Base-by-base conservation (phyloP, 2,113 vertebrate species). In the Henicopernis longicauda region DNA sequence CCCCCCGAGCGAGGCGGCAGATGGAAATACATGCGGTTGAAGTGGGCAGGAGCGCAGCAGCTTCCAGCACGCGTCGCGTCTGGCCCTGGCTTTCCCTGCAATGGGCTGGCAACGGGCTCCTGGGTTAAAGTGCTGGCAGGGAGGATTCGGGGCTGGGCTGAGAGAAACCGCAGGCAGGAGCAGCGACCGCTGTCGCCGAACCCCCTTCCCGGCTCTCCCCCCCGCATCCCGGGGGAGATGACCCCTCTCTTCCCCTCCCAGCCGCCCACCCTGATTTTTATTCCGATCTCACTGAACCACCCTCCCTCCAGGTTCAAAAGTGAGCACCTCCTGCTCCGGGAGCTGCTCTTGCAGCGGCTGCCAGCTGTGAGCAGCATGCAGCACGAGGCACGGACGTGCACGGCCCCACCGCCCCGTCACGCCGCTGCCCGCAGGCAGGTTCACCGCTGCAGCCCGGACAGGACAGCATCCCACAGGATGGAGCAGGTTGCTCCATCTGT, bases 231-330 rank as follows among this genome's bases (percentile, higher is more conserved):
- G 0, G 6, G 49, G 74, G 87, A 74, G 25, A 8, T 10, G 91
- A 95, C 91, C 94, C 63, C 34, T 89, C 70, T 84, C 42, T 36
- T 62, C 67, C 25, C 77, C 69, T 54, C 70, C 38, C 83, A 82
- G 72, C 69, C 65, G 8, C 76, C 58, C 2, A 17, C 31, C 2
- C 95, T 96, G 95, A 93, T 96, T 97, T 93, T 95, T 27, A 96
- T 97, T 96, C 91, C 72, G 16, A 1, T n/a, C 86, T 96, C 93
- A 95, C 11, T 9, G 7, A 72, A 15, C 17, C 50, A 13, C 7
- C 20, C 23, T 96, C 95, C 83, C 81, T 38, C 23, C 0, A 65
- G 96, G 55, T 69, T 54, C 18, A 58, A 50, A 89, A 77, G 89
- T 29, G 80, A 95, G 49, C 27, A 3, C 59, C 89, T 86, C 59